Evolutionary conservation across 2,113 vertebrate genomes (phyloP).

Genomic region (Sylvilagus bachmani): DNA sequence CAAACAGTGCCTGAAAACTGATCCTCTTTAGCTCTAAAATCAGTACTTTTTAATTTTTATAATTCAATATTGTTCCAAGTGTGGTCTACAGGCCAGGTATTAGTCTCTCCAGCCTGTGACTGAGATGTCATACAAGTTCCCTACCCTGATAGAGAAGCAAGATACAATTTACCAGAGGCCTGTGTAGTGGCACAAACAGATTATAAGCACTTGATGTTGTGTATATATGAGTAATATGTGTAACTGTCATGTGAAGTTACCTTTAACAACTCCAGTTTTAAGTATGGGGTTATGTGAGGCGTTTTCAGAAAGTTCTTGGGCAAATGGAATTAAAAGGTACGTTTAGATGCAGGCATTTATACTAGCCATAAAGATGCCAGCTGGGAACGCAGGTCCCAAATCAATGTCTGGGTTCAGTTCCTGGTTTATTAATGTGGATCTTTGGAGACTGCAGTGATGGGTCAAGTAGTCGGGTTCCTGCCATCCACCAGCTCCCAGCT

Average conservation of each 20-base stretch:
- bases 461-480: no score
- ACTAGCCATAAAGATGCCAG: no score
- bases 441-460: no score
- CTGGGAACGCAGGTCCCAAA: no score
- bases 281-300: background rate
- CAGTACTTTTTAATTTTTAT: background rate
- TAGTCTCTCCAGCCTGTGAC: background rate
- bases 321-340: no score
- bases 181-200: background rate
- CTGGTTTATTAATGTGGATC: no score
- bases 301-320: no score
- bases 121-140: background rate
- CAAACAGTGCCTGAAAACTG: background rate
- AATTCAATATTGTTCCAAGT: background rate
- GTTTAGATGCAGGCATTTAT: no score
- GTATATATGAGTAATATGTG: background rate
- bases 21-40: background rate
- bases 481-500: no score
- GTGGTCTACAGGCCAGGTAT: background rate
- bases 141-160: background rate
- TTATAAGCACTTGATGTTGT: background rate
- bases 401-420: no score
- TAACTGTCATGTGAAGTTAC: background rate
- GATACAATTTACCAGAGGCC: background rate
- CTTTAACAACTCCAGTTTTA: background rate